Base-by-base conservation (phyloP, 2,113 vertebrate genomes). In the Zosterops pallidus region DNA sequence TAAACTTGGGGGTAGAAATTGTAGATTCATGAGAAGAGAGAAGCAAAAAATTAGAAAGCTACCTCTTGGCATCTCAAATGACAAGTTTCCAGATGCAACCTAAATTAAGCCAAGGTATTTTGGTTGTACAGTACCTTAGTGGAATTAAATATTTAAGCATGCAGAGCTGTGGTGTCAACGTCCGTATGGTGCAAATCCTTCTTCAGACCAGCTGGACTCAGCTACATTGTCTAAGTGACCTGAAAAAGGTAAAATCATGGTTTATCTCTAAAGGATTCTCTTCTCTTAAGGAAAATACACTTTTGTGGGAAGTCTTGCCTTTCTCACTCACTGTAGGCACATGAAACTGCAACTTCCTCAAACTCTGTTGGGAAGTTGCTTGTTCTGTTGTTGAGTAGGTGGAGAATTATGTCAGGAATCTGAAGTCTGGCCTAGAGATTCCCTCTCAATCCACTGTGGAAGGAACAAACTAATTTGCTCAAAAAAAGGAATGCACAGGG, bases 341-440 rank as follows among this genome's bases (percentile, higher is more conserved):
- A 18, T 9, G 50, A 46, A 60, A 53, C 9, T 55, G 42, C 29
- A 64, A 21, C 3, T 1, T 84, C 79, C 14, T 86, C 3, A 0
- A 74, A 7, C 49, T 60, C 14, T 64, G 56, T 75, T 49, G 46
- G 83, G 83, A 90, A 91, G 12, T 0, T 8, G 83, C 65, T 83
- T 68, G 4, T 11, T 39, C 75, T 78, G 50, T 25, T 28, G 29
- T 14, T 68, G 50, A 83, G 79, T 47, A 84, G 84, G 79, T 77
- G 84, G 69, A 79, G 41, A 97, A 90, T 90, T 93, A 86, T 86
- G 62, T 33, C 88, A 90, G 88, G 75, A 94, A 96, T 90, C 79
- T 74, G 41, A 71, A 82, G 26, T 35, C 64, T 69, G 56, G 55
- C 72, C 55, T 76, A 37, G 90, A 92, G 78, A 95, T 90, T 94